Percentiles rank a stretch among this genome's conserved stretches.
Evolutionary conservation across 2,113 vertebrate species (phyloP).

Genomic region (Fregetta grallaria): DNA sequence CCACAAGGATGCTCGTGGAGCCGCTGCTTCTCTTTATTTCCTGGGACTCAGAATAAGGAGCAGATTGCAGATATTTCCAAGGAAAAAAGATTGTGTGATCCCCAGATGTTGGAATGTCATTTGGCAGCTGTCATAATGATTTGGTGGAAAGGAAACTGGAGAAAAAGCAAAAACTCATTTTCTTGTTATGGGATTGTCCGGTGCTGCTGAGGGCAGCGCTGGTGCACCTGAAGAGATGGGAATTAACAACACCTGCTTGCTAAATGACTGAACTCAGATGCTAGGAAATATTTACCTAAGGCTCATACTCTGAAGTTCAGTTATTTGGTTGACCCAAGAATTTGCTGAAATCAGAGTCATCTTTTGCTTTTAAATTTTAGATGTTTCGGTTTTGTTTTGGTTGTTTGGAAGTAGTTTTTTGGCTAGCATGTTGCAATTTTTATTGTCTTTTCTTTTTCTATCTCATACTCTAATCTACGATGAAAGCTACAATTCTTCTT

Average conservation of each 20-base stretch:
- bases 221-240: not conserved
- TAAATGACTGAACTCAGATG: not conserved
- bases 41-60: not conserved
- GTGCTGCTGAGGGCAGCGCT: not conserved
- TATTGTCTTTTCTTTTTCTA: not conserved
- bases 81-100: not conserved
- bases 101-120: not conserved
- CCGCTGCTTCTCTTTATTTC: not conserved
- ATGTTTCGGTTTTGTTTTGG: not conserved
- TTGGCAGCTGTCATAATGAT: not conserved
- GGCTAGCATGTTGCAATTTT: not conserved
- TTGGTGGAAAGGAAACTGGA: not conserved
- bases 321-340: not conserved
- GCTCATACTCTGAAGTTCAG: not conserved
- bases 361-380: not conserved
- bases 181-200: rapidly evolving
- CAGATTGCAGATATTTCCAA: not conserved
- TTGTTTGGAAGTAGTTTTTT: not conserved
- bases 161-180: not conserved
- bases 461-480: not conserved
- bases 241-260: not conserved
- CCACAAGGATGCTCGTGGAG: not conserved
- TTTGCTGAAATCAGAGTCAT: not conserved
- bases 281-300: not conserved
- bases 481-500: not conserved